Conservation (phyloP, 2,113 vertebrate species). For the Psilopogon haemacephalus region DNA sequence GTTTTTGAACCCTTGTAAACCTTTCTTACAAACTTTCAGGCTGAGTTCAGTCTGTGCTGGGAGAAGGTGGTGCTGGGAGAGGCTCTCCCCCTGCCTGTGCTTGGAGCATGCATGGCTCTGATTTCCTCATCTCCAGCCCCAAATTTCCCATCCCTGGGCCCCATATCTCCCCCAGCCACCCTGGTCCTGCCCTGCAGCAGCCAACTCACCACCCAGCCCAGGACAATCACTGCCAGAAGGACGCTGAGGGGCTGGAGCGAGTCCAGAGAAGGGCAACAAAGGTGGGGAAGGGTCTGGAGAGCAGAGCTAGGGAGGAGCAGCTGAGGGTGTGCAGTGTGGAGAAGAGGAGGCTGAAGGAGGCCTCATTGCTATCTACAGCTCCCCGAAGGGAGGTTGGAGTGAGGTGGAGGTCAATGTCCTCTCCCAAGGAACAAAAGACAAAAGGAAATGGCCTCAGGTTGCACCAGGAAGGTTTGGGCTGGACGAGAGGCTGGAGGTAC, state of each 20-base stretch:
- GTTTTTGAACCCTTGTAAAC: neutral
- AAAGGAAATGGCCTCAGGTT: neutral
- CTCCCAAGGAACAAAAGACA: neutral
- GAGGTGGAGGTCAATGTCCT: neutral
- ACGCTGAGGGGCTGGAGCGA: neutral
- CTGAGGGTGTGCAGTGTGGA: neutral
- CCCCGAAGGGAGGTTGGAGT: neutral
- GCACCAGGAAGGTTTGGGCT: neutral
- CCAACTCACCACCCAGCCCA: neutral
- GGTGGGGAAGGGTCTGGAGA: neutral
- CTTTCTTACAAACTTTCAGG: neutral
- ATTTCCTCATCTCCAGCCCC: neutral
- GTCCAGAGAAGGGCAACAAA: neutral
- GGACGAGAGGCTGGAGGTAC: neutral
- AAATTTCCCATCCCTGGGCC: neutral
- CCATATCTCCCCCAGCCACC: rapidly evolving
- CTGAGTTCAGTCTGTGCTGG: rapidly evolving
- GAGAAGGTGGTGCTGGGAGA: neutral
- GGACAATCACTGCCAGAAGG: neutral
- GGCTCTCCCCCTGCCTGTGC: neutral
- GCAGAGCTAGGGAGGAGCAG: neutral
- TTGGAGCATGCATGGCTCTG: neutral
- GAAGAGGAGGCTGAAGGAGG: neutral
- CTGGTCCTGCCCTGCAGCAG: neutral
- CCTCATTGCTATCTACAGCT: neutral